Evolutionary conservation across 2,113 vertebrate species (phyloP).

Genomic region (Oostethus manadensis): DNA sequence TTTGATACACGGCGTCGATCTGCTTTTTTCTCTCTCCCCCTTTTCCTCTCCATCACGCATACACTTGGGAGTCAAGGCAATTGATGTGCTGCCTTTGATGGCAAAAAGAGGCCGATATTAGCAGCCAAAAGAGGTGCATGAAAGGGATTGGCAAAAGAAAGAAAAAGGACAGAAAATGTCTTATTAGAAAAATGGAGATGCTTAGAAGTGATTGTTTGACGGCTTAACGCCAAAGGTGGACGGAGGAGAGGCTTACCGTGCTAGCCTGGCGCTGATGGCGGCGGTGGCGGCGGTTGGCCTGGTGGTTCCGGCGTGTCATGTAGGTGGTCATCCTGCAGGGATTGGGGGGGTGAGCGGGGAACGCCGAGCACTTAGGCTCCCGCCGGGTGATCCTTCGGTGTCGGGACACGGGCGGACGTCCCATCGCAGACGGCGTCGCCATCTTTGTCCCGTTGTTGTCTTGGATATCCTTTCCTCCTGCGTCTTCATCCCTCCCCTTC

Average conservation of each 20-base stretch:
- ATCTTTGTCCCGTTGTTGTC: conserved; percentile 74
- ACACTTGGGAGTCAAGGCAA: conserved; percentile 74
- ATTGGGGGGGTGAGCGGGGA: background rate
- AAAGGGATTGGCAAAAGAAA: conserved; percentile 56
- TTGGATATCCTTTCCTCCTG: conserved; percentile 64
- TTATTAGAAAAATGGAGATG: conserved; percentile 47
- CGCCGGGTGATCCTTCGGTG: conserved; percentile 23
- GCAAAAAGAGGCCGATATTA: conserved; percentile 68
- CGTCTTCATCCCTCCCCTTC: conserved; percentile 65
- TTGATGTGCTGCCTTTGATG: conserved; percentile 76
- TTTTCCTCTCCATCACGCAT: conserved; percentile 64
- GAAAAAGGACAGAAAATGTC: conserved; percentile 58
- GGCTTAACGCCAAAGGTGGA: conserved; percentile 42
- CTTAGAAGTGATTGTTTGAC: conserved; percentile 33
- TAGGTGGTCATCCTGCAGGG: conserved; percentile 44
- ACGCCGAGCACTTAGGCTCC: conserved; percentile 4
- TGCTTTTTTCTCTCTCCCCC: conserved; percentile 41
- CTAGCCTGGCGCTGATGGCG: conserved; percentile 48
- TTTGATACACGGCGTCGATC: conserved; percentile 62
- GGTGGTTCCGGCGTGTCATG: conserved; percentile 38
- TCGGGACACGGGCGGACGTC: conserved; percentile 55
- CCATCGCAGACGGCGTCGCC: conserved; percentile 59
- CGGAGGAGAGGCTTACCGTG: conserved; percentile 65
- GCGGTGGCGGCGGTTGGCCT: conserved; percentile 40
- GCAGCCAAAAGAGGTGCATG: conserved; percentile 61